Evolutionary conservation across 2,888 invertebrate genomes (phyloP).

Genomic region (Amblyjoppa proteus): DNA sequence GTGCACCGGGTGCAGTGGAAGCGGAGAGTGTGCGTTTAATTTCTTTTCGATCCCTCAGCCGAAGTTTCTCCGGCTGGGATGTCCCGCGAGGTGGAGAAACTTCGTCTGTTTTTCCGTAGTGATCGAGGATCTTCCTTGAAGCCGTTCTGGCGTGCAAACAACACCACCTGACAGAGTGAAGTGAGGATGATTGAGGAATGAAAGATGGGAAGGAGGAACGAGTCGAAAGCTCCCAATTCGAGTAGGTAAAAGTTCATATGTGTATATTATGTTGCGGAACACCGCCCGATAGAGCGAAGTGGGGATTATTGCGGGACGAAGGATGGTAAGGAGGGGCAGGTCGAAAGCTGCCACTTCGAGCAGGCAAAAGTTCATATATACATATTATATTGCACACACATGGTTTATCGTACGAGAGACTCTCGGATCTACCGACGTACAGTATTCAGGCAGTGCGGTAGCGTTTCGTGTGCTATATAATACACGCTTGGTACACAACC

Average conservation of each 20-base stretch:
- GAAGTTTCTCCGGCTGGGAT: neutral
- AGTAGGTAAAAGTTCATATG: conserved; percentile 33
- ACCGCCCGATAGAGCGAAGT: conserved; percentile 20
- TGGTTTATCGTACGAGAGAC: conserved; percentile 7
- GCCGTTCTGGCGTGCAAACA: neutral
- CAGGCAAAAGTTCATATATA: conserved; percentile 35
- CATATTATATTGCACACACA: conserved; percentile 47
- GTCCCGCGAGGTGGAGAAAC: neutral
- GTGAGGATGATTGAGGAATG: neutral
- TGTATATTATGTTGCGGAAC: conserved; percentile 37
- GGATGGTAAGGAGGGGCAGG: conserved; percentile 19
- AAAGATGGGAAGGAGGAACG: conserved; percentile 13
- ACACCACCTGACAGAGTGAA: neutral
- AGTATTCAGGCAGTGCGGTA: conserved; percentile 39
- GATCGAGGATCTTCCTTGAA: neutral
- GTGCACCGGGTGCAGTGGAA: neutral
- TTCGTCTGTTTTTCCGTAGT: neutral
- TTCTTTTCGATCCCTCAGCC: conserved; percentile 5
- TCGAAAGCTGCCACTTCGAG: conserved; percentile 36
- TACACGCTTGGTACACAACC: conserved; percentile 49
- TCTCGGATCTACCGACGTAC: conserved; percentile 44
- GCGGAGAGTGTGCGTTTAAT: conserved; percentile 11
- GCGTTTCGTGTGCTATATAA: conserved; percentile 59
- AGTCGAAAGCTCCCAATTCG: conserved; percentile 34
- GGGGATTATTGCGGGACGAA: neutral